Evolutionary conservation across 2,113 vertebrate genomes (phyloP).

Genomic region (Microcebus jonahi): DNA sequence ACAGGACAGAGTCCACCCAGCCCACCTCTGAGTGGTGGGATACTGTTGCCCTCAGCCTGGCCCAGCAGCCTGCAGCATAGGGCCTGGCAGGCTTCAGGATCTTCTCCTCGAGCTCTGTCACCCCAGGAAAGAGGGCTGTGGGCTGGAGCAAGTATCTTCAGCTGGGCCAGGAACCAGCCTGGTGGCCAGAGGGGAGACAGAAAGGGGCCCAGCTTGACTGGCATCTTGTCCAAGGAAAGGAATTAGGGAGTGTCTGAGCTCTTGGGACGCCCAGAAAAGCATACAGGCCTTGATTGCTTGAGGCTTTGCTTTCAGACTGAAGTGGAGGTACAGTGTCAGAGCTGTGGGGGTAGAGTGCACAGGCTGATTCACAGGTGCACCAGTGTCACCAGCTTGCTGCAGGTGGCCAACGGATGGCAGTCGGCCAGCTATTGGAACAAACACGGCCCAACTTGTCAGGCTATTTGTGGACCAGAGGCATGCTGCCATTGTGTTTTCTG

Average conservation of each 20-base stretch:
- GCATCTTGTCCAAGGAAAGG: neutral
- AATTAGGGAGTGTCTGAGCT: neutral
- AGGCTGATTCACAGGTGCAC: rapidly evolving
- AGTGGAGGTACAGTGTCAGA: neutral
- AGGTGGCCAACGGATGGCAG: rapidly evolving
- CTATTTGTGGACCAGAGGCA: neutral
- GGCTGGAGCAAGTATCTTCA: neutral
- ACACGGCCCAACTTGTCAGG: too few species aligned
- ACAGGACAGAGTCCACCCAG: neutral
- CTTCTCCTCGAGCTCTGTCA: neutral
- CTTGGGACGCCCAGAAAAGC: neutral
- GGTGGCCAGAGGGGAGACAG: neutral
- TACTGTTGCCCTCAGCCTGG: neutral
- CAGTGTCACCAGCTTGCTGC: too few species aligned
- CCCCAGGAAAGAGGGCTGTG: neutral
- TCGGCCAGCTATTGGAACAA: neutral
- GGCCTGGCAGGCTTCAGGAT: neutral
- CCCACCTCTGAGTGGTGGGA: rapidly evolving
- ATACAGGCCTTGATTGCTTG: neutral
- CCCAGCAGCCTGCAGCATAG: neutral
- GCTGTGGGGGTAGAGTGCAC: neutral
- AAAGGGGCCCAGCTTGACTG: too few species aligned
- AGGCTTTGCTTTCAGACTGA: neutral
- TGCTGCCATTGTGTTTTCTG: too few species aligned
- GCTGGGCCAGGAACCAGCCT: neutral